These are phyloP conservation scores for Strigamia maritima DNA, from an alignment of 2,888 invertebrate species.

Conservation along the genomic window DNA sequence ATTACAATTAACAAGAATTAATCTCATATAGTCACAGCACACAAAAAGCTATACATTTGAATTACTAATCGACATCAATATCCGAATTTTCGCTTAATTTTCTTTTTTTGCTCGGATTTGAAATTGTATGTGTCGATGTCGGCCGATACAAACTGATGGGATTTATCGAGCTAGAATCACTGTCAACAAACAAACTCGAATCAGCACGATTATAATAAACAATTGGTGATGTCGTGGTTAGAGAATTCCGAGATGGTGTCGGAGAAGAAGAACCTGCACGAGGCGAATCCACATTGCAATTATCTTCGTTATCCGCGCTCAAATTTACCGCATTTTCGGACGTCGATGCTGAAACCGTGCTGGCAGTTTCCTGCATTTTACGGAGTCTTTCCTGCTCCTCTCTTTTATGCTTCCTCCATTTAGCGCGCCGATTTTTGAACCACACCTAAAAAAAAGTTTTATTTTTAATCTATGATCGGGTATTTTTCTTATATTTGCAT, in stretches of 20 bases:
- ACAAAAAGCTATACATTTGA: neutral
- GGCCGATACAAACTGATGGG: neutral
- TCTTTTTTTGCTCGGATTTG: neutral
- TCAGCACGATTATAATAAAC: neutral
- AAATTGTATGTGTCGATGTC: neutral
- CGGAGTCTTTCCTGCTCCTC: constrained; percentile 66
- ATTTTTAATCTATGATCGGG: neutral
- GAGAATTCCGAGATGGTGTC: neutral
- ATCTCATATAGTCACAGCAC: neutral
- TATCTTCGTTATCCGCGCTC: neutral
- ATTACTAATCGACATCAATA: constrained; percentile 25
- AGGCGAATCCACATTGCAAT: neutral
- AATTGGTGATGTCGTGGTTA: neutral
- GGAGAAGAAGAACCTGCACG: neutral
- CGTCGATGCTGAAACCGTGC: neutral
- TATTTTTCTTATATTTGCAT: neutral
- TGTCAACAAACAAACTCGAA: neutral
- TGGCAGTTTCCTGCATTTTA: constrained; percentile 32
- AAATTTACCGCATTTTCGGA: neutral
- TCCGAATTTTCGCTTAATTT: constrained; percentile 17
- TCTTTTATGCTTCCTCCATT: constrained; percentile 93
- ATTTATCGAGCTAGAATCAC: neutral
- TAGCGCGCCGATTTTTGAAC: constrained; percentile 94
- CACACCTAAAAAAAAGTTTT: constrained; percentile 70
- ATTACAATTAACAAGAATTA: neutral